Percentiles rank a stretch among this genome's conserved stretches.
Evolutionary conservation across 2,888 invertebrate genomes (phyloP).

Genomic region (Eupithecia subumbrata): DNA sequence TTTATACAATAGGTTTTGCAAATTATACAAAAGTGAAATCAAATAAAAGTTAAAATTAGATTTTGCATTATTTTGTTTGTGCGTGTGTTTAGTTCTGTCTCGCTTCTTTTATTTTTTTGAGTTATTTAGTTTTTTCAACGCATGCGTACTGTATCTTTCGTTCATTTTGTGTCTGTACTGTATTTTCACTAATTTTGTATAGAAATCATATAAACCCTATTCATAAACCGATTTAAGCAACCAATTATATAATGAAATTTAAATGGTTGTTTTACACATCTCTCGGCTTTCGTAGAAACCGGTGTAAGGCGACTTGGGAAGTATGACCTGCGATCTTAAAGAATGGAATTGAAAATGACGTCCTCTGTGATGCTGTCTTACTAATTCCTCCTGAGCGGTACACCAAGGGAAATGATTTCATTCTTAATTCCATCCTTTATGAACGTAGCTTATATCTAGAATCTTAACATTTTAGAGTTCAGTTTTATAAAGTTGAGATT

Average conservation of each 20-base stretch:
- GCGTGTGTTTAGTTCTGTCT: slow-evolving; percentile 16
- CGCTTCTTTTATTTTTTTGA: slow-evolving; percentile 14
- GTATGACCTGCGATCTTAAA: neutral
- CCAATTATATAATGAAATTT: neutral
- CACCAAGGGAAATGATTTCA: no score
- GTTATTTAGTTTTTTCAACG: slow-evolving; percentile 31
- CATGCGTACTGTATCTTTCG: slow-evolving; percentile 43
- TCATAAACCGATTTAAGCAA: neutral
- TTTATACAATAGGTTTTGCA: no score
- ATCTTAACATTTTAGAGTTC: neutral
- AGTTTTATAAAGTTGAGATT: neutral
- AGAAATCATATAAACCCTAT: neutral
- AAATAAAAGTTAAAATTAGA: neutral
- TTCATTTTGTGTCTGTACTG: slow-evolving; percentile 33
- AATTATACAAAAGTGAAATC: neutral
- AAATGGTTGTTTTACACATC: neutral
- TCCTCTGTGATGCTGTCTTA: neutral
- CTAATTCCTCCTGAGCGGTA: no score
- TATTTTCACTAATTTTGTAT: slow-evolving; percentile 22
- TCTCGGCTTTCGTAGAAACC: neutral
- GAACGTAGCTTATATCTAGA: no score
- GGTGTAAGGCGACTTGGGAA: neutral
- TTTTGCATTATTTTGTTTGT: slow-evolving; percentile 17
- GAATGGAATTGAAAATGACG: neutral
- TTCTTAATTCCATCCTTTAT: no score